phyloP scores from a whole-genome alignment of 1,140 invertebrate genomes.

The Anastrepha ludens region DNA sequence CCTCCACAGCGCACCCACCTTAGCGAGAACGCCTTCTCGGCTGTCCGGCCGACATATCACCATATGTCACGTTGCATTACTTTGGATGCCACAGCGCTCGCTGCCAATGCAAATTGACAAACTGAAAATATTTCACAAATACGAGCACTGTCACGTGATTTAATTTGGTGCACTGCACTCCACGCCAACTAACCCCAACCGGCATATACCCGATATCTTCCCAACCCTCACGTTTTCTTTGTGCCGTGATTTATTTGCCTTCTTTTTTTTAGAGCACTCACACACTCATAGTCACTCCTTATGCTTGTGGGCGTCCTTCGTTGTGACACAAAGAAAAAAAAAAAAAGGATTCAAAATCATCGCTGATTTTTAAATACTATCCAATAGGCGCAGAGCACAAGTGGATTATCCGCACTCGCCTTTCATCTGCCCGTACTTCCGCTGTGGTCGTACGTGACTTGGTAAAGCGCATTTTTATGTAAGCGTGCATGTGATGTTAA shows the following conservation, averaged over 20 bases:
- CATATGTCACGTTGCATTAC: slow-evolving; percentile 12
- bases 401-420: neutral
- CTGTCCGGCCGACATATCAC: neutral
- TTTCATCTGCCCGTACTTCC: neutral
- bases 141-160: slow-evolving; percentile 25
- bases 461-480: no score
- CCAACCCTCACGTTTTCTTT: neutral
- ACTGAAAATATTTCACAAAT: slow-evolving; percentile 32
- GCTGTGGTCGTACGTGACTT: neutral
- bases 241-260: neutral
- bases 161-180: slow-evolving; percentile 3
- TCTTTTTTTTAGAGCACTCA: neutral
- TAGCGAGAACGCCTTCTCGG: neutral
- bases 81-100: neutral
- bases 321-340: neutral
- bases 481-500: no score
- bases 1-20: neutral
- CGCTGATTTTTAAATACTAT: neutral
- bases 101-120: slow-evolving; percentile 31
- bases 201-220: neutral
- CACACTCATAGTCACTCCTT: neutral
- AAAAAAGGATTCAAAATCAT: neutral
- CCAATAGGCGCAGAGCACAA: neutral
- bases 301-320: neutral
- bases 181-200: neutral